phyloP scores from a whole-genome alignment of 2,888 invertebrate species.

The Macrosoma leucophasiata region DNA sequence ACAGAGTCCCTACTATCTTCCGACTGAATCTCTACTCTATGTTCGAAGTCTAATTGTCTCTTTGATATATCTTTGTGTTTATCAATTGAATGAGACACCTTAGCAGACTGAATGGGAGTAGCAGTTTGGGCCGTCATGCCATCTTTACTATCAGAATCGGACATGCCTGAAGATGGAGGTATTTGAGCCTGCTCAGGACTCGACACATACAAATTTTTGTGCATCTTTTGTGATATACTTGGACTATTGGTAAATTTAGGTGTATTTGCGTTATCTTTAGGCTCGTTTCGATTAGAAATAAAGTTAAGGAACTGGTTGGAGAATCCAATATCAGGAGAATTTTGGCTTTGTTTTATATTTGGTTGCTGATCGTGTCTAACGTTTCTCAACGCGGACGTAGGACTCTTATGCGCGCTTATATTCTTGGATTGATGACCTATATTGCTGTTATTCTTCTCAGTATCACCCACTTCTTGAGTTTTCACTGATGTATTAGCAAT shows the following conservation, averaged over 20 bases:
- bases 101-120: conserved; percentile 64
- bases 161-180: conserved; percentile 67
- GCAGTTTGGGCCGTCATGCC: conserved; percentile 62
- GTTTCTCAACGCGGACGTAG: conserved; percentile 58
- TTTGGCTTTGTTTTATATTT: conserved; percentile 51
- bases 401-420: conserved; percentile 44
- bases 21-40: conserved; percentile 59
- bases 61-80: conserved; percentile 69
- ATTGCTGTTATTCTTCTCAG: conserved; percentile 41
- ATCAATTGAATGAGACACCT: conserved; percentile 50
- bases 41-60: conserved; percentile 67
- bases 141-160: conserved; percentile 68
- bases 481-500: conserved; percentile 30
- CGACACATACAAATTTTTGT: conserved; percentile 69
- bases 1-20: conserved; percentile 71
- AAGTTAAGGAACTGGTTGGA: conserved; percentile 69
- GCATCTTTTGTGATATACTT: conserved; percentile 70
- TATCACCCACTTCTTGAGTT: conserved; percentile 32
- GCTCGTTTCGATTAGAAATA: conserved; percentile 69
- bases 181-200: conserved; percentile 72
- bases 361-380: conserved; percentile 67
- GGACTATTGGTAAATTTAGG: conserved; percentile 71
- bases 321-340: conserved; percentile 65
- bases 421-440: conserved; percentile 40
- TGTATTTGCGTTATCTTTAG: conserved; percentile 71